Conservation (phyloP, 2,113 vertebrate species). For the Rissa tridactyla region DNA sequence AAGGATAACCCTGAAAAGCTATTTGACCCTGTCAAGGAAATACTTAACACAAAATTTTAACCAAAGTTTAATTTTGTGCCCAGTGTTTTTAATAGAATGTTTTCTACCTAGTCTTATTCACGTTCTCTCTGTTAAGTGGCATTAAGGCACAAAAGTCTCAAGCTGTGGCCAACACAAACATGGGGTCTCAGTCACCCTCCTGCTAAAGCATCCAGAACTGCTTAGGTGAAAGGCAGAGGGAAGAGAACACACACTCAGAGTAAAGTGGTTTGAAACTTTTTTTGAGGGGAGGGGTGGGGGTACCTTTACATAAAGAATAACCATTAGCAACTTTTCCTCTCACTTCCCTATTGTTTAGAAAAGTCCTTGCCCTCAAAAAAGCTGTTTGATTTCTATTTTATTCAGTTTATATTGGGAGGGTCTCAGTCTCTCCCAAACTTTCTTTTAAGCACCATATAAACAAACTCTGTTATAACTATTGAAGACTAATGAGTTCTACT, state of each 20-base stretch:
- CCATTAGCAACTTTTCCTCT: neutral
- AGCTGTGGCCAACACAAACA: neutral
- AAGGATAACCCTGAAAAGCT: neutral
- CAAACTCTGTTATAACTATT: neutral
- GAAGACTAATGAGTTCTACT: slow-evolving; percentile 1
- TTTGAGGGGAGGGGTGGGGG: accelerated
- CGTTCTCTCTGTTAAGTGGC: neutral
- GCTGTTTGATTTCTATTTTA: neutral
- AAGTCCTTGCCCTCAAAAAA: neutral
- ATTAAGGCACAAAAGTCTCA: neutral
- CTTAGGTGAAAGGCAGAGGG: neutral
- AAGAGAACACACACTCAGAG: neutral
- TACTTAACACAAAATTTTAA: neutral
- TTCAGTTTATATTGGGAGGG: neutral
- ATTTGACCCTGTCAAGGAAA: neutral
- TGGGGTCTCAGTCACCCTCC: neutral
- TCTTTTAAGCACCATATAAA: neutral
- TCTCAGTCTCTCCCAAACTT: neutral
- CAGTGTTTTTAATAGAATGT: neutral
- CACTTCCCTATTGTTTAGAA: neutral
- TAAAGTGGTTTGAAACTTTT: neutral
- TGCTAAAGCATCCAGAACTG: neutral
- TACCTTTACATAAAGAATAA: neutral
- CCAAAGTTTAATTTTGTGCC: neutral
- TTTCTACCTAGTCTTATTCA: neutral